phyloP scores from a whole-genome alignment of 2,797 vertebrate genomes.

The Graptemys geographica region DNA sequence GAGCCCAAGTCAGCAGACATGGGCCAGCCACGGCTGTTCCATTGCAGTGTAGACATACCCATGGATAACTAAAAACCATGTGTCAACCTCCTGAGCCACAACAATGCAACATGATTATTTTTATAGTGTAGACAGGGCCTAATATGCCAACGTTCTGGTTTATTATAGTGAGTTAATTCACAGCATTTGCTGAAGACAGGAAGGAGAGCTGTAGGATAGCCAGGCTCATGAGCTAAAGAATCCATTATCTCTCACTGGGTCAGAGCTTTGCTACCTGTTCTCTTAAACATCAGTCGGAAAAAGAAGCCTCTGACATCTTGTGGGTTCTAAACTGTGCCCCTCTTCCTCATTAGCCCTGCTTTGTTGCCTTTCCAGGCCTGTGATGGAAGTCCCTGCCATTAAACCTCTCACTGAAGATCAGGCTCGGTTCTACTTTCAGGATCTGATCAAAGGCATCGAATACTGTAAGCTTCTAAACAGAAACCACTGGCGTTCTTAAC shows the following conservation, averaged over 20 bases:
- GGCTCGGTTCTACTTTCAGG: slow-evolving; percentile 98
- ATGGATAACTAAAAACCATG: not conserved
- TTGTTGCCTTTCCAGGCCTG: slow-evolving; percentile 80
- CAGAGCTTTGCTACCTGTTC: not conserved
- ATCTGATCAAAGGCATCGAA: slow-evolving; percentile 97
- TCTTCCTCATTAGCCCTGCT: accelerated
- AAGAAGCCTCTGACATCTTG: not conserved
- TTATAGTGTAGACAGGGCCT: not conserved
- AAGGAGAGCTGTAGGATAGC: not conserved
- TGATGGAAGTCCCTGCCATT: slow-evolving; percentile 97
- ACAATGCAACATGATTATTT: not conserved
- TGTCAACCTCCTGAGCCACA: not conserved
- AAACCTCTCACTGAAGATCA: slow-evolving; percentile 95
- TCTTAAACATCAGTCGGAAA: not conserved
- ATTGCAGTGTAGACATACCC: not conserved
- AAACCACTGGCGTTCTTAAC: not conserved
- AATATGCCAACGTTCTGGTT: not conserved
- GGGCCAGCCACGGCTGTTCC: not conserved
- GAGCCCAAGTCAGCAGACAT: not conserved
- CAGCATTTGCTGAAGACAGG: not conserved
- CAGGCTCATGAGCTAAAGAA: not conserved
- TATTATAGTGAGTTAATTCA: not conserved
- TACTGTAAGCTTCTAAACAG: slow-evolving; percentile 87
- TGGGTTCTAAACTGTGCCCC: not conserved
- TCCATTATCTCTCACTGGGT: not conserved